Evolutionary conservation across 2,113 vertebrate species (phyloP).

Genomic region (Callaeas wilsoni): DNA sequence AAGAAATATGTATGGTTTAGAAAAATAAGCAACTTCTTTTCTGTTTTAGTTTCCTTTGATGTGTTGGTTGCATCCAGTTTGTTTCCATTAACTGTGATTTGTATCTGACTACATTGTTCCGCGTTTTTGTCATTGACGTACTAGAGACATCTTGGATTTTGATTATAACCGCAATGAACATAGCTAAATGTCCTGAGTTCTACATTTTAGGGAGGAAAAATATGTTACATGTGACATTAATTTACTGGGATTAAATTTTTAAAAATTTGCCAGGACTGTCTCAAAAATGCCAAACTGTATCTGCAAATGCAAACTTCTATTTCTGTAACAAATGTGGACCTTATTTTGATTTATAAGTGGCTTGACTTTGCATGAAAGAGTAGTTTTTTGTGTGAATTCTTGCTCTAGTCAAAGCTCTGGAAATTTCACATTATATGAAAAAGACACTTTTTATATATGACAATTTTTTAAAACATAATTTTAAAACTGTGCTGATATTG

Average conservation of each 20-base stretch:
- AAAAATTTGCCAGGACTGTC: neutral
- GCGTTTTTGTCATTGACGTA: neutral
- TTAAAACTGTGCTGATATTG: neutral
- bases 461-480: neutral
- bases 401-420: neutral
- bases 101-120: neutral
- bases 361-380: neutral
- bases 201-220: neutral
- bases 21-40: neutral
- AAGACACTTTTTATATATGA: neutral
- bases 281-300: neutral
- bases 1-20: neutral
- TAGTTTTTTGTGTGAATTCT: neutral
- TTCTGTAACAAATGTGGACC: neutral
- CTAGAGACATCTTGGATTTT: neutral
- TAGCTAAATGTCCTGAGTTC: neutral
- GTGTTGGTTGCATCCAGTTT: neutral
- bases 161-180: neutral
- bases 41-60: neutral
- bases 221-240: neutral
- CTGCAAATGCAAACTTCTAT: neutral
- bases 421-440: neutral
- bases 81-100: neutral
- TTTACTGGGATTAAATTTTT: neutral
- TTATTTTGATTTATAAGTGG: neutral